A percentile compares a stretch with the other conserved stretches of the same genome.
These are phyloP conservation scores for Muscicapa comitata DNA, from an alignment of 2,797 vertebrate genomes.

Conservation along the genomic window DNA sequence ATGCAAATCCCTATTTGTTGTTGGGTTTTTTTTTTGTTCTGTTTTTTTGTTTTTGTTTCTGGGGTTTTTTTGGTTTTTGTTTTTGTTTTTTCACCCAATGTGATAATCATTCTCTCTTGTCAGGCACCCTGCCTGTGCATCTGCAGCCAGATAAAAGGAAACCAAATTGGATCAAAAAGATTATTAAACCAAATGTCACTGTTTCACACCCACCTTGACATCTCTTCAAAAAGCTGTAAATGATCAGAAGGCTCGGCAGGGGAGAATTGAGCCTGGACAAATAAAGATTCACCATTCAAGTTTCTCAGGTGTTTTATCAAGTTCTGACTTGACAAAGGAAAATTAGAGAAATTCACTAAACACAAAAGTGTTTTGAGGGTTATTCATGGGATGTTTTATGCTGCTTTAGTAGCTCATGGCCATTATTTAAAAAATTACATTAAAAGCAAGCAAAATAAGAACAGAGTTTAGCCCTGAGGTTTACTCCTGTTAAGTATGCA, in stretches of 20 bases:
- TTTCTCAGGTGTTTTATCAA: not conserved
- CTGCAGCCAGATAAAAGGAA: not conserved
- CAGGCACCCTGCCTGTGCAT: not conserved
- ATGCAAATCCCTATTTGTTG: not conserved
- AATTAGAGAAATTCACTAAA: not conserved
- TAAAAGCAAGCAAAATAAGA: not conserved
- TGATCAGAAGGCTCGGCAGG: not conserved
- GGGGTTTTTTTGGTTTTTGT: too few species aligned
- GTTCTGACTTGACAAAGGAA: not conserved
- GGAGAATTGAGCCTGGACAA: not conserved
- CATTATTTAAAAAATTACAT: not conserved
- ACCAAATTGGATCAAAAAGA: constrained; percentile 37
- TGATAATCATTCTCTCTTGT: not conserved
- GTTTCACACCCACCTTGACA: constrained; percentile 9
- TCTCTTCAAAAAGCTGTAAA: not conserved
- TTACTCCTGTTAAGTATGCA: not conserved
- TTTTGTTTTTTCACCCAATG: rapidly evolving
- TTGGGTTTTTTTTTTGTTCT: too few species aligned
- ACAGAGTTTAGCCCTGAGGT: not conserved
- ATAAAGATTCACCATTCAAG: not conserved
- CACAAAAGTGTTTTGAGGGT: not conserved
- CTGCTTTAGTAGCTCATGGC: not conserved
- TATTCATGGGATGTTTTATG: not conserved
- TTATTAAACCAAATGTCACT: not conserved
- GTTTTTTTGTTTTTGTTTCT: too few species aligned